Base-by-base conservation (phyloP, 2,797 vertebrate genomes). In the Lithobates pipiens region DNA sequence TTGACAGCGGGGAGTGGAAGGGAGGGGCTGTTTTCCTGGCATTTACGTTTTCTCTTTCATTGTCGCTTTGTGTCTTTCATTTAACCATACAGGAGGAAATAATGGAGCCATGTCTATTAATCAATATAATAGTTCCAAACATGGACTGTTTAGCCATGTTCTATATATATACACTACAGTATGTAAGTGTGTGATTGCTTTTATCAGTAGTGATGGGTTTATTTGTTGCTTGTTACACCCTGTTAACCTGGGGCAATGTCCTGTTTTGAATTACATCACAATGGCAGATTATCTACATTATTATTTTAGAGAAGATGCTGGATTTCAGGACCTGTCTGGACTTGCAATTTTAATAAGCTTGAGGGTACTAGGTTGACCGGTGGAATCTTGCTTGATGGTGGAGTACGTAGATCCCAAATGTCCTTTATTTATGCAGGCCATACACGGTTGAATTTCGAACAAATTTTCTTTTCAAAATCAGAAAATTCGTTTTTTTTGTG, bases 1-100 rank as follows among this genome's bases (percentile, higher is more conserved):
- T 67, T 78, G 75, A 65, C 63, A 34, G 36, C 68, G 32, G 69
- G 83, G 83, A 68, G 76, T 79, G 83, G 76, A 74, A 44, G 76
- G 76, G 69, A 46, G 76, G 34, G 71, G 54, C 25, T 7, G 50
- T 32, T 63, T 84, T 70, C 81, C 72, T 76, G 81, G 36, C 65
- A 72, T 46, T 57, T 34, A n/a, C 15, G 6, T 32, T 71, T 54
- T 77, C 34, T 39, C 65, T 77, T 8, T 77, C 16, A 61, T 21
- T 34, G 27, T 75, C 50, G 10, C 4, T 16, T 11, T 29, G 27
- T 70, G 44, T 25, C 34, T 15, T 32, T n/a, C 11, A 73, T 76
- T n/a, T 73, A 36, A 27, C 32, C 54, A n/a, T 63, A 72, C 23
- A 57, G 77, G 32, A 71, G 34, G 21, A 18, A 36, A 18, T 13